Conservation (phyloP, 2,113 vertebrate genomes). For the Protobothrops mucrosquamatus region DNA sequence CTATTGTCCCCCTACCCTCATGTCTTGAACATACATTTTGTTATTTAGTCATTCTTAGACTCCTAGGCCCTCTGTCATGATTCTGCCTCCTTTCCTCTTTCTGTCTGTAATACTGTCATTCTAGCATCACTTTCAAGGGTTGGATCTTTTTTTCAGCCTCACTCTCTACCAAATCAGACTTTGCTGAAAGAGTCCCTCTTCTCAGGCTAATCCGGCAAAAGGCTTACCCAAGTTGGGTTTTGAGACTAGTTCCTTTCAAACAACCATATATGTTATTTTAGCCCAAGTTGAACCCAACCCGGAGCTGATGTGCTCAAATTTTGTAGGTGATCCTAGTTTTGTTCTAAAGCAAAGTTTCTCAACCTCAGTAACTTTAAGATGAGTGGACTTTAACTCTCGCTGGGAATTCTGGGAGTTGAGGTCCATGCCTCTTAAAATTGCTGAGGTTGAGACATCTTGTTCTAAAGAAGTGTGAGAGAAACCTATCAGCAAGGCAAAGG, state of each 20-base stretch:
- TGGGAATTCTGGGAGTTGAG: neutral
- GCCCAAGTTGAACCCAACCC: neutral
- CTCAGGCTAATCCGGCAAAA: neutral
- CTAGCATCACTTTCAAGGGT: neutral
- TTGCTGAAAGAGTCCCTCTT: neutral
- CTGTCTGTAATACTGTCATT: neutral
- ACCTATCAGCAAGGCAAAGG: too few species aligned
- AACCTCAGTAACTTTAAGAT: neutral
- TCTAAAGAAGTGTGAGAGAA: fast-evolving
- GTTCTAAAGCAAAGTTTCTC: neutral
- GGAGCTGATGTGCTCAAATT: neutral
- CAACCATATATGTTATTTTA: neutral
- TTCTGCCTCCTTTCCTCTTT: neutral
- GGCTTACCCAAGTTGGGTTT: neutral
- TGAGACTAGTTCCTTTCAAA: neutral
- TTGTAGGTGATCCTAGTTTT: neutral
- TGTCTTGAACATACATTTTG: neutral
- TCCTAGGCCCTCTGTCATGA: neutral
- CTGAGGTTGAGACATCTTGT: neutral
- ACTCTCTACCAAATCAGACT: neutral
- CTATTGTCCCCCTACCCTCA: neutral
- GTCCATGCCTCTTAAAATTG: neutral
- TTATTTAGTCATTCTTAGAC: neutral
- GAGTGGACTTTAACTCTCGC: neutral
- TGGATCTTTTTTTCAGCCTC: neutral